Evolutionary conservation across 2,888 invertebrate genomes (phyloP), one percentile per base, ranked within the genome.

Genomic region (Dolomedes plantarius): DNA sequence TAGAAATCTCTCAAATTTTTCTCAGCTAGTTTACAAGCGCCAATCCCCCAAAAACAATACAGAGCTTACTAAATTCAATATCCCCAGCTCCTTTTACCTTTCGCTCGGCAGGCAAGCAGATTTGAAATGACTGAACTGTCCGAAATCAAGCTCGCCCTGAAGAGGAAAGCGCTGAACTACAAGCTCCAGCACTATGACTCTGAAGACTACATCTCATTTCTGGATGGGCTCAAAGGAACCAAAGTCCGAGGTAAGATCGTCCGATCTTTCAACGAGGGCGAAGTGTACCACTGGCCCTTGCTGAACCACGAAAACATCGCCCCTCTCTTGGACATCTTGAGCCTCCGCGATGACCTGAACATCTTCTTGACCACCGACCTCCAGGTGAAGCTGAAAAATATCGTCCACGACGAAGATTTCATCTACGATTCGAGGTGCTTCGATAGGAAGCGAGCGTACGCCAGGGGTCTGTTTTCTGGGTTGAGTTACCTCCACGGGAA

Each of bases 221-320:
- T 65, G 1, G 85, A 85, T 46, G 27, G 62, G 19, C n/a, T n/a
- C 16, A 72, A 62, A n/a, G 13, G 31, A 0, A 19, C 27, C 0
- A 27, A 39, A 7, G 67, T 73, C 6, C 62, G 32, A 7, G 85
- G 85, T 11, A 85, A 78, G 64, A 27, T 85, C 16, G 56, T 78
- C 2, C 1, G 31, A 2, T 73, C 73, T 6, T 56, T 78, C 6
- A 27, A 28, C 29, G 78, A 78, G 67, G 85, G 85, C 1, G 85
- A 85, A 68, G 68, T 72, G 9, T 85, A 85, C 28, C 85, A 85
- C n/a, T 85, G 85, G 85, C 78, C 85, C 5, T 32, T 50, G 2
- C 32, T 85, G n/a, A 16, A 50, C 9, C 85, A 85, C 50, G 78
- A 68, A 78, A 85, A 85, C 32, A 16, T 85, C 6, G 62, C 69